Evolutionary conservation across 2,113 vertebrate genomes (phyloP).

Genomic region (Hippocampus guttulatus): DNA sequence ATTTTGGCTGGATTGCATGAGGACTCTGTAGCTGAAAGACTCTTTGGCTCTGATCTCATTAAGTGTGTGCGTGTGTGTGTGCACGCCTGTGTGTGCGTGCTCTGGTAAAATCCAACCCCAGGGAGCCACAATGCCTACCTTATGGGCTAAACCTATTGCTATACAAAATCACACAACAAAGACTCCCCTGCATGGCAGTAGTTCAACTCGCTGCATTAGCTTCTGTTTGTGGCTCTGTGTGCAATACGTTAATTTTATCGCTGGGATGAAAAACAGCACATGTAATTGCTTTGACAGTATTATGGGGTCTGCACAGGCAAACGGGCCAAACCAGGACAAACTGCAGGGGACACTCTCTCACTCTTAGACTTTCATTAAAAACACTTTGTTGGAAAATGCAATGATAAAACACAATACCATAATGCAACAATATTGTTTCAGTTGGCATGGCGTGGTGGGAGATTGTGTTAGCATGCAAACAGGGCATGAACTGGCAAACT

Average conservation of each 20-base stretch:
- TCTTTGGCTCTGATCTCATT: slow-evolving; percentile 69
- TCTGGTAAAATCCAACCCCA: slow-evolving; percentile 60
- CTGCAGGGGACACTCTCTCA: slow-evolving; percentile 28
- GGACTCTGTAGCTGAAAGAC: slow-evolving; percentile 55
- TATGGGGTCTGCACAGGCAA: slow-evolving; percentile 38
- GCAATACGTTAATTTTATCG: slow-evolving; percentile 56
- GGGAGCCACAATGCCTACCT: slow-evolving; percentile 62
- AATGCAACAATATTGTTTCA: slow-evolving; percentile 13
- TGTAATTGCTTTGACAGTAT: slow-evolving; percentile 52
- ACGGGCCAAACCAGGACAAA: slow-evolving; percentile 22
- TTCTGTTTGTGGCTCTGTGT: slow-evolving; percentile 43
- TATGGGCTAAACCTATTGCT: slow-evolving; percentile 66
- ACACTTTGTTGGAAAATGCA: slow-evolving; percentile 2
- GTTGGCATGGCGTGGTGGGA: slow-evolving; percentile 17
- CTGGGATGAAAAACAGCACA: slow-evolving; percentile 47
- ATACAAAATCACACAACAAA: slow-evolving; percentile 56
- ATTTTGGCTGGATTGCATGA: slow-evolving; percentile 2
- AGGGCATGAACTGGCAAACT: neutral
- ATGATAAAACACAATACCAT: slow-evolving; percentile 7
- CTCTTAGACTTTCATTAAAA: slow-evolving; percentile 18
- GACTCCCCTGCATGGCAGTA: slow-evolving; percentile 47
- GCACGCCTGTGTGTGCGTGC: slow-evolving; percentile 24
- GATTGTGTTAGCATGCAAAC: neutral
- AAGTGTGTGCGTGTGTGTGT: slow-evolving; percentile 37
- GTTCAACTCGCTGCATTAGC: slow-evolving; percentile 47